These are phyloP conservation scores for Columba guinea DNA, from an alignment of 2,797 vertebrate genomes.

Conservation along the genomic window DNA sequence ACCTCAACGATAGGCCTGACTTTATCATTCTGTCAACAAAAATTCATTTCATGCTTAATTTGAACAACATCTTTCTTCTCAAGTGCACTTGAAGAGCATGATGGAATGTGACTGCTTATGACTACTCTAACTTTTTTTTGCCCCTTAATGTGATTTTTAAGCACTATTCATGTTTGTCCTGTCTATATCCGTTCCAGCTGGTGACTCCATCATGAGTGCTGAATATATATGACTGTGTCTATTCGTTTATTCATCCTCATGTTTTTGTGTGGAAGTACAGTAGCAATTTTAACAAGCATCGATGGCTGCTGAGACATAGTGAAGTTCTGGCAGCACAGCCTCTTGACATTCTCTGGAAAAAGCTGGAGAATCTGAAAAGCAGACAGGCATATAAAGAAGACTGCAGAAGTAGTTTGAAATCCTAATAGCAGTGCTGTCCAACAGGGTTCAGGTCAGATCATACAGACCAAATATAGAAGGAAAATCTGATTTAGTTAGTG, in stretches of 20 bases:
- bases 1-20: not conserved
- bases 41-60: not conserved
- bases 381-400: not conserved
- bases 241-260: not conserved
- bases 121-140: not conserved
- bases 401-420: not conserved
- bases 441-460: not conserved
- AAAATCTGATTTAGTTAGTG: not conserved
- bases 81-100: not conserved
- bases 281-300: not conserved
- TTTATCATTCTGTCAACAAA: constrained; percentile 15
- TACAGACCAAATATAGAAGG: not conserved
- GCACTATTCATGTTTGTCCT: not conserved
- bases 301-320: not conserved
- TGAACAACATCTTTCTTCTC: not conserved
- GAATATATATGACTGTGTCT: not conserved
- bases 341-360: not conserved
- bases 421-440: not conserved
- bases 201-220: not conserved
- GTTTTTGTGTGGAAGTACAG: not conserved
- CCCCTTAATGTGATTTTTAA: not conserved
- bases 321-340: not conserved
- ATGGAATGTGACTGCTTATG: not conserved
- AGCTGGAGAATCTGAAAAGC: not conserved
- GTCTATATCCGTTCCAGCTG: not conserved